phyloP scores from a whole-genome alignment of 2,113 vertebrate genomes.

The Megaceryle torquata region DNA sequence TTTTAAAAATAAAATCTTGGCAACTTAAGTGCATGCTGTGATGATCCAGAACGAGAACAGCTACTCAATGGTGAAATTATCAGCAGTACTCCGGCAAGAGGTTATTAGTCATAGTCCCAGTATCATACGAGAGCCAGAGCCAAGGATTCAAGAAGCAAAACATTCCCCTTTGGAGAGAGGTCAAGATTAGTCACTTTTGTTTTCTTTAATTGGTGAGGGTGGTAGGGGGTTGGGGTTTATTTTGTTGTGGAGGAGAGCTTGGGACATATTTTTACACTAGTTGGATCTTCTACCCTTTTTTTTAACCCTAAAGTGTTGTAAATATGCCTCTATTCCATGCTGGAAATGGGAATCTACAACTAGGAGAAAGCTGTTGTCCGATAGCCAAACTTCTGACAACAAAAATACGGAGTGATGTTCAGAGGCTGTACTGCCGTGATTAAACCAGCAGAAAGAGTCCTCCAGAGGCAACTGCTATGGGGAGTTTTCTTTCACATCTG shows the following conservation, averaged over 20 bases:
- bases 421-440: neutral
- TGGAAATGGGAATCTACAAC: neutral
- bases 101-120: conserved; percentile 66
- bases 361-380: conserved; percentile 11
- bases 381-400: conserved; percentile 37
- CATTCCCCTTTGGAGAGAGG: conserved; percentile 60
- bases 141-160: conserved; percentile 67
- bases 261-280: conserved; percentile 12
- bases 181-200: conserved; percentile 61
- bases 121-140: conserved; percentile 54
- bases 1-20: conserved; percentile 55
- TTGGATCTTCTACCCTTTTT: neutral
- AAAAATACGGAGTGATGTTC: conserved; percentile 14
- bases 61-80: conserved; percentile 70
- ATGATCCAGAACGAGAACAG: conserved; percentile 59
- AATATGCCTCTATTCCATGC: neutral
- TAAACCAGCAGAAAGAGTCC: conserved; percentile 24
- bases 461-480: neutral
- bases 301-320: conserved; percentile 33
- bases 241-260: neutral
- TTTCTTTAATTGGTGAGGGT: conserved; percentile 9
- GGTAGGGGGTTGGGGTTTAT: neutral
- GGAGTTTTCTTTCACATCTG: conserved; percentile 41
- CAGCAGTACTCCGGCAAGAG: conserved; percentile 56
- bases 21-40: conserved; percentile 3